These are phyloP conservation scores for Cinara cedri DNA, from an alignment of 2,888 invertebrate species.

Conservation along the genomic window DNA sequence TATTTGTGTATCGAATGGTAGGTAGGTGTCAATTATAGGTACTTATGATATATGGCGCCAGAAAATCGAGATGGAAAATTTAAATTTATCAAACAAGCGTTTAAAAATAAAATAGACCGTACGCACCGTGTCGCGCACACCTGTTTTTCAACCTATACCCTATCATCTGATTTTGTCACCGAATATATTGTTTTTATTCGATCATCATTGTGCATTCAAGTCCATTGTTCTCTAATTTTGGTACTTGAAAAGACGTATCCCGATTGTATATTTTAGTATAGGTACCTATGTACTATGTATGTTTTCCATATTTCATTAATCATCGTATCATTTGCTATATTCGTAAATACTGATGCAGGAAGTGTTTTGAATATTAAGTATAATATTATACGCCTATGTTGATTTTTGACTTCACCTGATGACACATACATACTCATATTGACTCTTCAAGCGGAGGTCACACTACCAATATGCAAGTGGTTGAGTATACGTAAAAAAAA, in stretches of 20 bases:
- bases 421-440: neutral
- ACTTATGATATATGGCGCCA: constrained; percentile 16
- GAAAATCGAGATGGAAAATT: neutral
- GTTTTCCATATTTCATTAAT: constrained; percentile 49
- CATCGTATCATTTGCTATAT: constrained; percentile 25
- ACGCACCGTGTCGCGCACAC: neutral
- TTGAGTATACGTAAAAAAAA: no score
- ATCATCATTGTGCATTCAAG: constrained; percentile 31
- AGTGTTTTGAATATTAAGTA: constrained; percentile 43
- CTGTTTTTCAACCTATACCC: neutral
- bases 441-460: neutral
- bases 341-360: neutral
- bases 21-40: no score
- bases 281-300: neutral
- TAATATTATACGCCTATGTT: neutral
- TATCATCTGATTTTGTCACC: neutral
- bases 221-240: constrained; percentile 47
- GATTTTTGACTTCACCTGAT: constrained; percentile 47
- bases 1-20: no score
- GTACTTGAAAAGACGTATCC: constrained; percentile 31
- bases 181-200: constrained; percentile 43
- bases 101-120: neutral
- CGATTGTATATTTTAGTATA: neutral
- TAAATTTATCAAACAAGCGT: neutral
- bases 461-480: no score